Evolutionary conservation across 1,140 invertebrate genomes (phyloP).

Genomic region (Drosophila kanapiae): DNA sequence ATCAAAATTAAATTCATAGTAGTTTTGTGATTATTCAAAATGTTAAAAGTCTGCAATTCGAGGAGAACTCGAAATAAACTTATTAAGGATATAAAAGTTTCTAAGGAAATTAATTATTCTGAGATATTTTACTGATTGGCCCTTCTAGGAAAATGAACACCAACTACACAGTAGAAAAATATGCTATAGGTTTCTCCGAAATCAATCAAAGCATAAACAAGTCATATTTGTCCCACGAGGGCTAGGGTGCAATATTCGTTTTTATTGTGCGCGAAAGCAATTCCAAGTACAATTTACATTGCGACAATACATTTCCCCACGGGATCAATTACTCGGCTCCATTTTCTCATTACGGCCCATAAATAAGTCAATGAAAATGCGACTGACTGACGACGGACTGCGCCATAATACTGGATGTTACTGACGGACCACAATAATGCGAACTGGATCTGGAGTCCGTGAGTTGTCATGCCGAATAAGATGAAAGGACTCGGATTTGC

Average conservation of each 20-base stretch:
- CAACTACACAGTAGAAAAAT: neutral
- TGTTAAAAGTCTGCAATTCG: neutral
- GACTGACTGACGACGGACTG: conserved; percentile 11
- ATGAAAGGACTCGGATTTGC: conserved; percentile 47
- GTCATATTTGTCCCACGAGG: neutral
- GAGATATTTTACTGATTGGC: no score
- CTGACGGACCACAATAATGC: neutral
- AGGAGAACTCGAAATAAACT: neutral
- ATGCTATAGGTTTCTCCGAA: neutral
- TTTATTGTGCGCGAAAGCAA: conserved; percentile 39
- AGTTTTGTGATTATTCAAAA: no score
- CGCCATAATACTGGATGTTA: conserved; percentile 43
- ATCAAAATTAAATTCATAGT: no score
- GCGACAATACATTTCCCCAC: conserved; percentile 11
- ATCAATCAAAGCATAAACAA: conserved; percentile 9
- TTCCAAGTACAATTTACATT: conserved; percentile 31
- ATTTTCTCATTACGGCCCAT: conserved; percentile 42
- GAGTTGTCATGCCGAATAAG: conserved; percentile 41
- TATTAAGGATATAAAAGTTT: no score
- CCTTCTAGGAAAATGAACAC: neutral
- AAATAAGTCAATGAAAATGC: conserved; percentile 42
- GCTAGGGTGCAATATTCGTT: conserved; percentile 1
- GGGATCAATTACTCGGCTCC: conserved; percentile 42
- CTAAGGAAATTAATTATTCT: no score
- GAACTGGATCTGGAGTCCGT: conserved; percentile 2